A percentile compares a stretch with the other conserved stretches of the same genome.
These are phyloP conservation scores for Axea sp. DNA, from an alignment of 2,888 invertebrate genomes.

Conservation along the genomic window DNA sequence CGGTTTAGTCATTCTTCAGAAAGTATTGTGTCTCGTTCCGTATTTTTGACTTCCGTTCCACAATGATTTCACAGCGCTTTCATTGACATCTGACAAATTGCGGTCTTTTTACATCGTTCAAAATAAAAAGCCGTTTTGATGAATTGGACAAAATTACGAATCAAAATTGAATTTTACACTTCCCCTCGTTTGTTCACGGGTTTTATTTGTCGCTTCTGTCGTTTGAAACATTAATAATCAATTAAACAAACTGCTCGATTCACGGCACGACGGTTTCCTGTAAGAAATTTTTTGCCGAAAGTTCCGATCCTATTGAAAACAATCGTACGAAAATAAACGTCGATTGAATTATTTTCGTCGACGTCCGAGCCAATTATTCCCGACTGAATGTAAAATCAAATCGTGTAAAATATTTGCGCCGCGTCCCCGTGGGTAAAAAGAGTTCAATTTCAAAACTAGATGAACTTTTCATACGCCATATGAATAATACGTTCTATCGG, in stretches of 20 bases:
- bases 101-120: conserved; percentile 10
- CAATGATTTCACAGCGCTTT: conserved; percentile 39
- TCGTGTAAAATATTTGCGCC: conserved; percentile 51
- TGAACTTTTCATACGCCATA: conserved; percentile 55
- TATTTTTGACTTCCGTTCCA: conserved; percentile 42
- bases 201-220: no score
- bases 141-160: no score
- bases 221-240: no score
- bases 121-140: background rate
- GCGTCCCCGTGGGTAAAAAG: conserved; percentile 37
- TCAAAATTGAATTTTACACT: no score
- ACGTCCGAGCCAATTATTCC: conserved; percentile 54
- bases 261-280: background rate
- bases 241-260: background rate
- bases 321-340: conserved; percentile 35
- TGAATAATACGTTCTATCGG: conserved; percentile 52
- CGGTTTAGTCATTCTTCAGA: conserved; percentile 37
- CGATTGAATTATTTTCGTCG: conserved; percentile 50
- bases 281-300: conserved; percentile 25
- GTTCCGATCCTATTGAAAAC: conserved; percentile 7
- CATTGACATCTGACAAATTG: conserved; percentile 45
- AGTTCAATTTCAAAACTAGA: conserved; percentile 54
- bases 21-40: conserved; percentile 31
- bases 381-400: conserved; percentile 54
- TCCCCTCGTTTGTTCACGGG: no score